Percentiles rank a stretch among this genome's conserved stretches.
Conservation (phyloP, 2,113 vertebrate species). For the Gnathonemus echidnorhynchus region DNA sequence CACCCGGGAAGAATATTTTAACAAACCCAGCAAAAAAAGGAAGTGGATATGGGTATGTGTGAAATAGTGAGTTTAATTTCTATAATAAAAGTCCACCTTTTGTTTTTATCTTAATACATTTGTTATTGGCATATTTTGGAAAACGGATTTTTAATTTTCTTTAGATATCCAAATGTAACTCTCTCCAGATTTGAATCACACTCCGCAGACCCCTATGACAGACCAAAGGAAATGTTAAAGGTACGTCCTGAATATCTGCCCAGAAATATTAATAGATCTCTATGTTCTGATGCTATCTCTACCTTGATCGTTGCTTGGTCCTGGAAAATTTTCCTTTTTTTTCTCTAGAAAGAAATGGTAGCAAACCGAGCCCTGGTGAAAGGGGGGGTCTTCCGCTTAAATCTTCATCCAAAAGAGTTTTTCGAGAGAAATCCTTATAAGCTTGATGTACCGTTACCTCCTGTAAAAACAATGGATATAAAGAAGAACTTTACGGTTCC, state of each 20-base stretch:
- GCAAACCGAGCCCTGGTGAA: constrained; percentile 60
- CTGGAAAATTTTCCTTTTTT: constrained; percentile 24
- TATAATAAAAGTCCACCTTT: neutral
- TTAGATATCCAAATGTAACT: constrained; percentile 73
- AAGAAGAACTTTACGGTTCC: constrained; percentile 37
- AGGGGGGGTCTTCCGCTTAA: constrained; percentile 69
- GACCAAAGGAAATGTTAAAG: constrained; percentile 56
- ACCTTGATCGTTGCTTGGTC: neutral
- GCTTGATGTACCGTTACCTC: constrained; percentile 56
- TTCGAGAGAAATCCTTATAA: constrained; percentile 76
- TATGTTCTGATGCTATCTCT: neutral
- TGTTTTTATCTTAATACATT: neutral
- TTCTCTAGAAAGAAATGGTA: constrained; percentile 55
- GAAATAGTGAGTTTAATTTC: neutral
- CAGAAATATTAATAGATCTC: neutral
- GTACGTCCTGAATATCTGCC: constrained; percentile 43
- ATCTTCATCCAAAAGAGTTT: constrained; percentile 70
- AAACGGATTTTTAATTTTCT: constrained; percentile 29
- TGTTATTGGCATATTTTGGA: neutral
- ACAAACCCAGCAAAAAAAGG: constrained; percentile 77
- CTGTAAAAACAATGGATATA: constrained; percentile 44
- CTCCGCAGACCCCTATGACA: constrained; percentile 62
- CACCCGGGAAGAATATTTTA: constrained; percentile 73
- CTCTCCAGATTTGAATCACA: constrained; percentile 63
- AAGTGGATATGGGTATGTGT: constrained; percentile 71